Evolutionary conservation across 2,888 invertebrate genomes (phyloP).

Genomic region (Ferrisia virgata): DNA sequence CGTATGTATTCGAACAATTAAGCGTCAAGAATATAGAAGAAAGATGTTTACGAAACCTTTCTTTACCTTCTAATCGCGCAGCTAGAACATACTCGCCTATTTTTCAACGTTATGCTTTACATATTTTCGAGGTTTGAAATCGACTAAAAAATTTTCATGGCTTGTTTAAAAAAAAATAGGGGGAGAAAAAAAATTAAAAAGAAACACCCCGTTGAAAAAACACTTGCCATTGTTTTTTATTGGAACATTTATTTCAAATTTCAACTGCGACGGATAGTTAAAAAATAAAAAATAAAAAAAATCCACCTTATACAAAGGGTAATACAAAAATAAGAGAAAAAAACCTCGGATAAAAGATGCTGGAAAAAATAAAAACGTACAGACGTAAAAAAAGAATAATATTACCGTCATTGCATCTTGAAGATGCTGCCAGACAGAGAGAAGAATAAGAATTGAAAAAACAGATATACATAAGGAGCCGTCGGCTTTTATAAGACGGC

Average conservation of each 20-base stretch:
- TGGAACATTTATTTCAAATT: conserved; percentile 8
- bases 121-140: background rate
- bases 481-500: conserved; percentile 22
- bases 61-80: background rate
- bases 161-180: no score
- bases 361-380: conserved; percentile 3
- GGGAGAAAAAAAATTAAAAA: background rate
- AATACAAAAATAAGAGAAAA: conserved; percentile 1
- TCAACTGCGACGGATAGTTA: background rate
- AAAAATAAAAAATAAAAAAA: background rate
- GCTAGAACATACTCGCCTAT: background rate
- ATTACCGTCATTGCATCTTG: conserved; percentile 27
- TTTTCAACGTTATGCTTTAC: background rate
- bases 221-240: background rate
- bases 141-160: background rate
- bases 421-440: conserved; percentile 27
- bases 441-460: conserved; percentile 34
- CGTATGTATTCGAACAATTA: background rate
- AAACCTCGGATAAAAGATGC: background rate
- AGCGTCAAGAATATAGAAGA: background rate
- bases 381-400: conserved; percentile 41
- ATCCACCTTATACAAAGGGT: background rate
- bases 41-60: background rate
- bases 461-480: conserved; percentile 37
- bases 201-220: background rate